A percentile compares a stretch with the other conserved stretches of the same genome.
These are phyloP conservation scores for Oreocharis arfaki DNA, from an alignment of 2,113 vertebrate species.

Conservation along the genomic window DNA sequence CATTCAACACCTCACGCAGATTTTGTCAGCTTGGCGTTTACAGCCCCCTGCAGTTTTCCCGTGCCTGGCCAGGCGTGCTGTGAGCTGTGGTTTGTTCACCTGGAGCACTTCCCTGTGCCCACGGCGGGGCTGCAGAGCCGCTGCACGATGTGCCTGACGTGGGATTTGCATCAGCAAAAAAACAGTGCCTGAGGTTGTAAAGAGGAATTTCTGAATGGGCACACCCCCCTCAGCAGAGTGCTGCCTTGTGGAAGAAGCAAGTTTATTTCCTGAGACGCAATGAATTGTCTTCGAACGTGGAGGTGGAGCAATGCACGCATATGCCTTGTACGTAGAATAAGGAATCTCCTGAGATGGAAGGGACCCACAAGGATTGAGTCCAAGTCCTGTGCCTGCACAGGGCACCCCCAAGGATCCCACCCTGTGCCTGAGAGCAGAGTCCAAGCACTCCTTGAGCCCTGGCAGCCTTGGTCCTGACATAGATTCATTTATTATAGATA, in stretches of 20 bases:
- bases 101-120: neutral
- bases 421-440: neutral
- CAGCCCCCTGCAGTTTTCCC: fast-evolving
- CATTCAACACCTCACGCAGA: neutral
- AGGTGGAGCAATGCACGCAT: fast-evolving
- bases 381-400: neutral
- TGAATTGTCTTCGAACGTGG: neutral
- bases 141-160: fast-evolving
- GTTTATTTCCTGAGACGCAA: fast-evolving
- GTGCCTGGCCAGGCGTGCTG: fast-evolving
- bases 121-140: neutral
- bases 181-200: neutral
- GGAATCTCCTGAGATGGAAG: neutral
- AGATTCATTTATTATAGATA: fast-evolving
- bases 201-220: neutral
- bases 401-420: neutral
- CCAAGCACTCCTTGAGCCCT: neutral
- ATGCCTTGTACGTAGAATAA: fast-evolving
- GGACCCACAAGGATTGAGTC: neutral
- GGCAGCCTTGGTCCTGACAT: neutral
- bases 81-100: neutral
- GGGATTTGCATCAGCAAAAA: neutral
- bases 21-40: neutral
- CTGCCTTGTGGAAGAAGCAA: fast-evolving
- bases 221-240: fast-evolving